Base-by-base conservation (phyloP, 2,888 invertebrate species). In the Trachelus iudaicus region DNA sequence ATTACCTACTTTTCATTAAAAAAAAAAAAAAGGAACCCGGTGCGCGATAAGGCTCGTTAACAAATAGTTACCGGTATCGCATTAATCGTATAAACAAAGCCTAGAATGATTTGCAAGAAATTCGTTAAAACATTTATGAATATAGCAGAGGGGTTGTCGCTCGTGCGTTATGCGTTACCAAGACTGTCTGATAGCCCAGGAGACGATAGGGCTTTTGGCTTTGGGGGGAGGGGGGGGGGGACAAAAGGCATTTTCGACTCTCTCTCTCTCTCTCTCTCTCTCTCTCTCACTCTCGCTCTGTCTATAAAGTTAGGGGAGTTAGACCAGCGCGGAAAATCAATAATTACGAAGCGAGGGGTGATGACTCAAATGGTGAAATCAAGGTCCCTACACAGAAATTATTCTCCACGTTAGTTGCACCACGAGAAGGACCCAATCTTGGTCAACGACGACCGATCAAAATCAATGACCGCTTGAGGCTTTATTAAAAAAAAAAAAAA, bases 331-430 rank as follows among this genome's bases (percentile, higher is more conserved):
- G 85, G 90, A 91, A 91, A 91, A 91, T 91, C 91, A 91, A 91
- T 91, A 91, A 91, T 91, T 91, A 90, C 90, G 86, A 89, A 89
- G 87, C 89, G 86, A 90, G 88, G 91, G 90, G 89, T 86, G 91
- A 91, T 91, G 91, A 91, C 90, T 91, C 90, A 90, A 91, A 90
- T 89, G 89, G 87, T 85, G 86, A 91, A 91, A 91, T 91, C 90
- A 91, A 91, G 90, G 89, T 88, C 87, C 88, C 87, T 85, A 83
- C 83, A 83, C 81, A 83, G 83, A 83, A 88, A 86, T 88, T 89
- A 87, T 87, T 88, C 87, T 84, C 84, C 77, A 83, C 85, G 82
- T 56, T 56, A 23, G 56, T 9, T 56, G 6, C 23, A 56, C 56
- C 23, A 23, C 23, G 23, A 56, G 56, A 56, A 56, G 56, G 2